Evolutionary conservation across 2,113 vertebrate genomes (phyloP).

Genomic region (Chaetodon auriga): DNA sequence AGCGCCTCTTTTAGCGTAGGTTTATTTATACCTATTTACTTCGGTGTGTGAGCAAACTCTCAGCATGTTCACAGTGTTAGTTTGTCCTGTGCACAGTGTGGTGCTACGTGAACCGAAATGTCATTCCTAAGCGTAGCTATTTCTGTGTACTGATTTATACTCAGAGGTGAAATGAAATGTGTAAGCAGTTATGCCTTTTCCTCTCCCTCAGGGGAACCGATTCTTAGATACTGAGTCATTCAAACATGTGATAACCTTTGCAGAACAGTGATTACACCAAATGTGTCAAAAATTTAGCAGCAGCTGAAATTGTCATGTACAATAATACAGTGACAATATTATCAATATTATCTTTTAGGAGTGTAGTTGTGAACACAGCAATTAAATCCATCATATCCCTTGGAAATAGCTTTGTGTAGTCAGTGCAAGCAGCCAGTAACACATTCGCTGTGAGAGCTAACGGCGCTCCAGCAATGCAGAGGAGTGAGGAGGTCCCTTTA

Average conservation of each 20-base stretch:
- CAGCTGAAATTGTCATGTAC: not conserved
- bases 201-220: not conserved
- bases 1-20: not conserved
- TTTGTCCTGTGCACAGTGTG: not conserved
- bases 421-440: slow-evolving; percentile 41
- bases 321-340: not conserved
- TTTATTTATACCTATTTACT: not conserved
- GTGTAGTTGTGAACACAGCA: not conserved
- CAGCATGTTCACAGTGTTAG: not conserved
- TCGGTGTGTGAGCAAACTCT: not conserved
- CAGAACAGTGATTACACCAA: not conserved
- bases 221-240: slow-evolving; percentile 5
- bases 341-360: not conserved
- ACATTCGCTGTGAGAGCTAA: slow-evolving; percentile 39
- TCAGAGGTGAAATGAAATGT: slow-evolving; percentile 18
- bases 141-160: slow-evolving; percentile 27
- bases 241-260: not conserved
- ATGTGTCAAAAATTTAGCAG: not conserved
- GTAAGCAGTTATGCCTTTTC: slow-evolving; percentile 22
- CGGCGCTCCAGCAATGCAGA: slow-evolving; percentile 63
- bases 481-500: slow-evolving; percentile 62
- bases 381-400: not conserved
- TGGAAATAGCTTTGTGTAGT: slow-evolving; percentile 19
- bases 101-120: slow-evolving; percentile 18
- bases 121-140: slow-evolving; percentile 10